A percentile compares a stretch with the other conserved stretches of the same genome.
These are phyloP conservation scores for Sarcophaga subvicina DNA, from an alignment of 2,888 invertebrate species.

Conservation along the genomic window DNA sequence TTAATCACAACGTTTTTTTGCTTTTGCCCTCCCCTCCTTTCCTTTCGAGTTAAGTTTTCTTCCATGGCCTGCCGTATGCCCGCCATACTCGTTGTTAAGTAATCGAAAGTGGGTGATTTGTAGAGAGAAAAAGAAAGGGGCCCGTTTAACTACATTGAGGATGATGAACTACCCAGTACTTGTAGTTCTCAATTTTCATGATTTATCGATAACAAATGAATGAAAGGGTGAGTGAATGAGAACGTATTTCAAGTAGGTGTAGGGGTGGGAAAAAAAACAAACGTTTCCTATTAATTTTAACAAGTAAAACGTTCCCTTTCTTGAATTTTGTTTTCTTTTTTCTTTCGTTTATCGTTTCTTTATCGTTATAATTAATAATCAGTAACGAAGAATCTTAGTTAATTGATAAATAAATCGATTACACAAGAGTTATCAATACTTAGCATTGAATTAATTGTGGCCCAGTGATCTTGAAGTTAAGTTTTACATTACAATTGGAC, in stretches of 20 bases:
- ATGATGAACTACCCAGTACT: neutral
- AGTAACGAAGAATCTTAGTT: too few species aligned
- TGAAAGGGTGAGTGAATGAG: too few species aligned
- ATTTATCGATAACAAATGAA: constrained; percentile 29
- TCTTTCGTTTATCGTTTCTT: too few species aligned
- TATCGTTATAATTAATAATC: too few species aligned
- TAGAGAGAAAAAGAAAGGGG: too few species aligned
- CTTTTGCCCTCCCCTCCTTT: neutral
- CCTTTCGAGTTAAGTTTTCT: too few species aligned
- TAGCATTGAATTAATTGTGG: neutral
- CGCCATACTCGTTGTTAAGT: constrained; percentile 15
- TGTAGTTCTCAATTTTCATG: constrained; percentile 26
- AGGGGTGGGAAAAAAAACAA: neutral
- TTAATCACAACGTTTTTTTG: constrained; percentile 49
- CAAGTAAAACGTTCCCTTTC: neutral
- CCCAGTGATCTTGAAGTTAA: neutral
- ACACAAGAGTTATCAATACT: too few species aligned
- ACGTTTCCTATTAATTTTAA: constrained; percentile 25
- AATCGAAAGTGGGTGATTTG: neutral
- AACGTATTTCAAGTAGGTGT: too few species aligned
- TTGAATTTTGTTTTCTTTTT: too few species aligned
- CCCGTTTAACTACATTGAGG: neutral
- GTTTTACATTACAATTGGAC: neutral
- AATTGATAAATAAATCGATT: too few species aligned
- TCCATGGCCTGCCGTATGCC: too few species aligned